Conservation (phyloP, 2,113 vertebrate genomes). For the Zingel zingel region DNA sequence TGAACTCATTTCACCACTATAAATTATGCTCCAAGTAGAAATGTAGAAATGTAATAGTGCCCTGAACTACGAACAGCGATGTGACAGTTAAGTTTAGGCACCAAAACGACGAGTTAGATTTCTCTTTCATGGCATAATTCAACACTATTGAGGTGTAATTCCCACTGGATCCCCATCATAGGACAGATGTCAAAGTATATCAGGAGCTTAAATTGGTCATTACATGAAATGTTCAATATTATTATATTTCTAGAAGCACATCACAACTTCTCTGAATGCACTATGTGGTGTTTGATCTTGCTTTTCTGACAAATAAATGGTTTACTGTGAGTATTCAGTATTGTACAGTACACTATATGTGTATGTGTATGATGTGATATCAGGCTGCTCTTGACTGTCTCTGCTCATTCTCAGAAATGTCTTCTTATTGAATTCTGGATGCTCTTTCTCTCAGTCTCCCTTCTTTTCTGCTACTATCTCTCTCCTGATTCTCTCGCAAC, state of each 20-base stretch:
- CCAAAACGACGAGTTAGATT: too few species aligned
- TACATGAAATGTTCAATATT: conserved; percentile 17
- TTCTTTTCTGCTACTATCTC: background rate
- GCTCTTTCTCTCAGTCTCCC: background rate
- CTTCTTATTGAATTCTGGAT: background rate
- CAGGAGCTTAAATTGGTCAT: conserved; percentile 8
- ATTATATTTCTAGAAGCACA: conserved; percentile 18
- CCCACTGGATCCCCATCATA: background rate
- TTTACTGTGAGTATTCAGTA: background rate
- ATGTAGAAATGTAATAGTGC: background rate
- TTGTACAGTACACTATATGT: background rate
- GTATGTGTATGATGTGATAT: conserved; percentile 7
- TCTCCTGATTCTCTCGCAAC: conserved; percentile 1
- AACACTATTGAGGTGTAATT: conserved; percentile 7
- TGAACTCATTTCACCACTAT: conserved; percentile 1
- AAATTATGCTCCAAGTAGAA: background rate
- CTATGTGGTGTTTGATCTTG: background rate
- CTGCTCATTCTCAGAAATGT: conserved; percentile 5
- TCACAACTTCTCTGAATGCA: background rate
- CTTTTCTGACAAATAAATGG: conserved; percentile 2
- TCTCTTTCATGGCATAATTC: background rate
- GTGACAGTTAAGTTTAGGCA: too few species aligned
- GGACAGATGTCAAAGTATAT: conserved; percentile 32
- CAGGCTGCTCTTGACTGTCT: background rate
- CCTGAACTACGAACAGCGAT: background rate